Conservation (phyloP, 2,113 vertebrate species). For the Coptodon bakossiorum region DNA sequence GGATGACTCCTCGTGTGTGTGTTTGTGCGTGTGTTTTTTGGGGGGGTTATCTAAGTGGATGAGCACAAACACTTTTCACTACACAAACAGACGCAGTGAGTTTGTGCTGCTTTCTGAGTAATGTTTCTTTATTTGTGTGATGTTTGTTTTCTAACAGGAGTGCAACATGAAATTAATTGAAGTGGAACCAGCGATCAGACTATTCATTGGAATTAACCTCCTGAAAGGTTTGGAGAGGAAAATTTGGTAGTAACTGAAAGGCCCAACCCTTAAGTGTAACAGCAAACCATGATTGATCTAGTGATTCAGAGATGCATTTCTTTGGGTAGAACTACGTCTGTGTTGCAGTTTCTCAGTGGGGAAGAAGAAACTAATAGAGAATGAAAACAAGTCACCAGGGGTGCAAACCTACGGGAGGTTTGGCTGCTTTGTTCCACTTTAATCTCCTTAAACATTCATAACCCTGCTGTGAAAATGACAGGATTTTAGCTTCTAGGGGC, state of each 20-base stretch:
- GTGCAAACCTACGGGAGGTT: slow-evolving; percentile 1
- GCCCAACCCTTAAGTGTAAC: background rate
- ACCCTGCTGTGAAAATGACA: slow-evolving; percentile 1
- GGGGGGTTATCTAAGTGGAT: background rate
- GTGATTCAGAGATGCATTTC: background rate
- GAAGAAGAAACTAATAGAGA: background rate
- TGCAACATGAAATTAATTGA: background rate
- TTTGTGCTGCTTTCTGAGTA: background rate
- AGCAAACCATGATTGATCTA: background rate
- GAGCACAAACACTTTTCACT: background rate
- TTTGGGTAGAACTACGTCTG: background rate
- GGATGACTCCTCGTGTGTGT: background rate
- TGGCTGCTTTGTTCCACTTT: slow-evolving; percentile 12
- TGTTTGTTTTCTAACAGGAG: slow-evolving; percentile 6
- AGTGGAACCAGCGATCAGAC: background rate
- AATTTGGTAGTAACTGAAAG: background rate
- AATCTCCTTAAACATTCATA: slow-evolving; percentile 32
- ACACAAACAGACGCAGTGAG: background rate
- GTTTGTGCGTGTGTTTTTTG: background rate
- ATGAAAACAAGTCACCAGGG: slow-evolving; percentile 2
- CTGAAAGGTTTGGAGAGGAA: background rate
- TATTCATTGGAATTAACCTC: background rate
- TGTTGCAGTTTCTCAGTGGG: background rate
- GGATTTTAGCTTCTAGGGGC: background rate
- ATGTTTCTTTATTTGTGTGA: background rate